Percentiles rank a stretch among this genome's conserved stretches.
Conservation (phyloP, 2,797 vertebrate species). For the Acipenser transmontanus region DNA sequence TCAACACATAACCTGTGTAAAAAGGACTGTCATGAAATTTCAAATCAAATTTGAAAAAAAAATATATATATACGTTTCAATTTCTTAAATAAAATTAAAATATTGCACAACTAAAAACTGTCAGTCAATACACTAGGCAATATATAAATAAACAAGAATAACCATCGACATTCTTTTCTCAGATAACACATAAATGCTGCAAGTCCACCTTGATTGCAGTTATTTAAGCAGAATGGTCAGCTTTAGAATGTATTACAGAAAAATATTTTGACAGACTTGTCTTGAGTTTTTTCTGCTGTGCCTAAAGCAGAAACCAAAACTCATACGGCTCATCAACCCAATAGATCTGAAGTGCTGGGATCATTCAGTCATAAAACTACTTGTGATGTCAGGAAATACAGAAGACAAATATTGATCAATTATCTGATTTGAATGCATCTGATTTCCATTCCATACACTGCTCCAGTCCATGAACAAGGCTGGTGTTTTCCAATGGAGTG, state of each 20-base stretch:
- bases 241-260: conserved; percentile 5
- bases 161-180: conserved; percentile 3
- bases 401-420: too few relatives aligned
- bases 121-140: conserved; percentile 32
- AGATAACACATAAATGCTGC: conserved; percentile 8
- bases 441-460: too few relatives aligned
- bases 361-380: too few relatives aligned
- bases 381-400: too few relatives aligned
- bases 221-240: conserved; percentile 1
- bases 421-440: too few relatives aligned
- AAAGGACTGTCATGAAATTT: conserved; percentile 31
- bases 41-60: conserved; percentile 31
- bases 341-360: neutral
- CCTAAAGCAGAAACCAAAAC: neutral
- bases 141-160: conserved; percentile 10
- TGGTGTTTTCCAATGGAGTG: too few relatives aligned
- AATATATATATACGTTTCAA: conserved; percentile 7
- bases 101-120: conserved; percentile 61
- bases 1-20: conserved; percentile 32
- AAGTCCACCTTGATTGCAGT: conserved; percentile 10
- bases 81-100: conserved; percentile 32
- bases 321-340: neutral
- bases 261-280: conserved; percentile 1
- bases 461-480: too few relatives aligned
- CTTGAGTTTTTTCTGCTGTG: neutral